Conservation (phyloP, 1,140 invertebrate genomes). For the Anoplolepis gracilipes region DNA sequence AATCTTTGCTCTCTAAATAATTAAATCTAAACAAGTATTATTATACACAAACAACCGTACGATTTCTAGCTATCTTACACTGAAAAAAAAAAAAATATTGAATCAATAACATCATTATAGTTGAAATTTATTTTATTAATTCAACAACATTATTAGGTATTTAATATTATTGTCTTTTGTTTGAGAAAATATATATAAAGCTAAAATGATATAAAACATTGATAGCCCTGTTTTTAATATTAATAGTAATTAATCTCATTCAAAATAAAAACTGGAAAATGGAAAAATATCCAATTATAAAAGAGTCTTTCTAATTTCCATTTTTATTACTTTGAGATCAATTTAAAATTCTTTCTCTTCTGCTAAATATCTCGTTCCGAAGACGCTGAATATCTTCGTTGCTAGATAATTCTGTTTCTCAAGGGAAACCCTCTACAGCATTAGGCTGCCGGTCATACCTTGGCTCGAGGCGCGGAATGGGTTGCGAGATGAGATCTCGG, state of each 20-base stretch:
- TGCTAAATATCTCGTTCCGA: conserved; percentile 22
- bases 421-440: conserved; percentile 28
- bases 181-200: neutral
- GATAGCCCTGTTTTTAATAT: neutral
- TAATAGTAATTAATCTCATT: neutral
- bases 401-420: conserved; percentile 51
- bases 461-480: conserved; percentile 64
- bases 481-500: conserved; percentile 70
- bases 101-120: too few species aligned
- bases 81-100: too few species aligned
- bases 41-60: neutral
- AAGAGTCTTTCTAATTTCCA: neutral
- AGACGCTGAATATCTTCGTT: conserved; percentile 38
- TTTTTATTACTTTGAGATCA: conserved; percentile 9
- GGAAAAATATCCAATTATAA: neutral
- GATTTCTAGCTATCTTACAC: neutral
- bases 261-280: neutral
- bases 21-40: neutral
- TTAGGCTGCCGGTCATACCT: conserved; percentile 70
- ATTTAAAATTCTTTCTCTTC: conserved; percentile 34
- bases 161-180: neutral
- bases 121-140: too few species aligned
- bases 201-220: neutral
- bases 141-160: too few species aligned
- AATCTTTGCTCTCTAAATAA: neutral